phyloP scores from a whole-genome alignment of 2,797 vertebrate species.

The Trichosurus vulpecula region DNA sequence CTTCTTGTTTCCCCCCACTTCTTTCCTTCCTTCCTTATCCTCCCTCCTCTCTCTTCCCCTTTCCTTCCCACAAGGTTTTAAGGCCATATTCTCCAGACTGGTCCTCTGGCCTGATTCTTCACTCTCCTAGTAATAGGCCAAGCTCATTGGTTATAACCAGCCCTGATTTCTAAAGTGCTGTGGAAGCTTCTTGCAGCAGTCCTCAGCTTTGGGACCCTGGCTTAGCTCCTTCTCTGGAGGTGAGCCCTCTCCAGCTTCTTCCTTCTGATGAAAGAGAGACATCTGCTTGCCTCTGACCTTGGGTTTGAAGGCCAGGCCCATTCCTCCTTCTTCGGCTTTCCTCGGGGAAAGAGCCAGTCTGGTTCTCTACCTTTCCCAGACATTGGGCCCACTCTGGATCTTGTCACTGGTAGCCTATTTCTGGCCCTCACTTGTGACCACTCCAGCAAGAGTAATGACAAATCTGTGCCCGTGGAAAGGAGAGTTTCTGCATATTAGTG shows the following conservation, averaged over 20 bases:
- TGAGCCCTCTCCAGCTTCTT: background rate
- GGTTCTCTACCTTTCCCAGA: background rate
- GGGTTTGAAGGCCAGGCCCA: background rate
- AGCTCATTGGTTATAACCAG: background rate
- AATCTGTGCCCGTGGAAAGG: background rate
- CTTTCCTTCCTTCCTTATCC: too few species aligned
- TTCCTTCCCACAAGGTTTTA: background rate
- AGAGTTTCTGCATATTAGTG: background rate
- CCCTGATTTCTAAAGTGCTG: background rate
- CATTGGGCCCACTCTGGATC: background rate
- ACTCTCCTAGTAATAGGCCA: background rate
- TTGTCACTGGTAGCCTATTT: background rate
- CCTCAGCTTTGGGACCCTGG: background rate
- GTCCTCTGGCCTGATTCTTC: background rate
- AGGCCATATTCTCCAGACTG: background rate
- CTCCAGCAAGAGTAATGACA: background rate
- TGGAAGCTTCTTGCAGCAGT: background rate
- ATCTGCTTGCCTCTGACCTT: background rate
- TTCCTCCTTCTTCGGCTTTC: accelerated
- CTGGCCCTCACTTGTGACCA: background rate
- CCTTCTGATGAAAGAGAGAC: background rate
- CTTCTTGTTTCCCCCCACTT: accelerated
- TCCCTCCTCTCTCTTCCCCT: background rate
- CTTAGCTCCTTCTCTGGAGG: background rate
- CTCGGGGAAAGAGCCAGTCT: background rate